These are phyloP conservation scores for Gandaritis pyraliata DNA, from an alignment of 2,888 invertebrate species.

Conservation along the genomic window DNA sequence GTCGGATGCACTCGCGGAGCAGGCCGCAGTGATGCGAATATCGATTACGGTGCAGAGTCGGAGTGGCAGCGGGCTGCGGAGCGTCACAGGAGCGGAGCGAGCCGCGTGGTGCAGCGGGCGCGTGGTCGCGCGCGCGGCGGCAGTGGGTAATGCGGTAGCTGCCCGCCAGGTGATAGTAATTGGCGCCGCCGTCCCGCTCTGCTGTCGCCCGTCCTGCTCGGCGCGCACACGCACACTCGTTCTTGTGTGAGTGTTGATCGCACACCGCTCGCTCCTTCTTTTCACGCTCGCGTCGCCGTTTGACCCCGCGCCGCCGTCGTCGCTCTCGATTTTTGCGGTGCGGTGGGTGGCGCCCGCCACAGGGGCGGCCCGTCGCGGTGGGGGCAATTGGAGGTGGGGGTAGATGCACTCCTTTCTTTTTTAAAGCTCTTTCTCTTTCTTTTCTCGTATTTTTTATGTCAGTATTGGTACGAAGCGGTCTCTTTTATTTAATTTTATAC, in stretches of 20 bases:
- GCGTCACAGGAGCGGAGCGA: constrained; percentile 68
- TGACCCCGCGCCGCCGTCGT: constrained; percentile 83
- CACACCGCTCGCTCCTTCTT: constrained; percentile 82
- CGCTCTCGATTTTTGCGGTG: constrained; percentile 87
- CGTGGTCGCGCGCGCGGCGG: constrained; percentile 85
- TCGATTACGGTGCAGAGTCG: constrained; percentile 70
- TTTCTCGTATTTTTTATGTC: constrained; percentile 83
- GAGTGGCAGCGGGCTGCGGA: constrained; percentile 40
- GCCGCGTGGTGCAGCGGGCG: constrained; percentile 82
- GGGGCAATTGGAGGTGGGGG: constrained; percentile 79
- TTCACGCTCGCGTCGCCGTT: constrained; percentile 83
- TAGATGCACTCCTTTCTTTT: constrained; percentile 83
- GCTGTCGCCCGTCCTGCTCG: constrained; percentile 80
- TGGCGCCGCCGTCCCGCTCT: constrained; percentile 84
- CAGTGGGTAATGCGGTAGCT: constrained; percentile 87
- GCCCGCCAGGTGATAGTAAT: constrained; percentile 86
- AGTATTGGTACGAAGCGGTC: constrained; percentile 80
- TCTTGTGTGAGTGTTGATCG: constrained; percentile 69
- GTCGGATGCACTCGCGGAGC: constrained; percentile 62
- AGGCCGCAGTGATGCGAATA: constrained; percentile 62
- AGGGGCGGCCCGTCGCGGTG: constrained; percentile 78
- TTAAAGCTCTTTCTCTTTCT: constrained; percentile 82
- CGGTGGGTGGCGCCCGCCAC: constrained; percentile 86
- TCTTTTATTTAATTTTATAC: constrained; percentile 80
- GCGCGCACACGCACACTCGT: constrained; percentile 76